Percentiles rank a stretch among this genome's conserved stretches.
Conservation (phyloP, 2,113 vertebrate genomes). For the Puffinus mauretanicus region DNA sequence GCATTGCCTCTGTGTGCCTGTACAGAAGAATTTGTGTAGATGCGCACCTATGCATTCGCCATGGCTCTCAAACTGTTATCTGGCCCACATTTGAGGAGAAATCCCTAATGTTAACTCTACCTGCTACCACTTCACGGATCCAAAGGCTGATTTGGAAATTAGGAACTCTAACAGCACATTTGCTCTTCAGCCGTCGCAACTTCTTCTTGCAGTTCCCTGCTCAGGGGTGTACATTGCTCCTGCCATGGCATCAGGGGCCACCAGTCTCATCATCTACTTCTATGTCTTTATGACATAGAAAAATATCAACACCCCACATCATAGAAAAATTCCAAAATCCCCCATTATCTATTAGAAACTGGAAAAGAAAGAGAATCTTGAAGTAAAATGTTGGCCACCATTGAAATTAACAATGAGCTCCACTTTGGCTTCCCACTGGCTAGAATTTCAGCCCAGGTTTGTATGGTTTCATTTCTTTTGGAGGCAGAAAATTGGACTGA, state of each 20-base stretch:
- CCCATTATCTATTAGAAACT: not conserved
- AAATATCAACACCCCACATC: not conserved
- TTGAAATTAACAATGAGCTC: not conserved
- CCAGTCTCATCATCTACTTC: not conserved
- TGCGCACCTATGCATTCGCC: not conserved
- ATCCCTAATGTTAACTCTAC: not conserved
- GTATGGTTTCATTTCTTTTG: not conserved
- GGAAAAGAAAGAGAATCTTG: not conserved
- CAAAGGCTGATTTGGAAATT: not conserved
- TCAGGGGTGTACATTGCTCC: fast-evolving
- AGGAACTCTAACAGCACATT: not conserved
- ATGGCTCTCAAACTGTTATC: not conserved
- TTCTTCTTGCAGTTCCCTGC: not conserved
- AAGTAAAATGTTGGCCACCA: not conserved
- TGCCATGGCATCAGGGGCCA: not conserved
- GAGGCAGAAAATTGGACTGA: not conserved
- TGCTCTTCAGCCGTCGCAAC: not conserved
- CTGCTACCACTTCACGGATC: not conserved
- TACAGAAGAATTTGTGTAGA: not conserved
- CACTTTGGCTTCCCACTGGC: not conserved
- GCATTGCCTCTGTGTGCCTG: not conserved
- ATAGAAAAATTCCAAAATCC: not conserved
- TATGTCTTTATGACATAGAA: not conserved
- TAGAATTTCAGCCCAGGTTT: not conserved
- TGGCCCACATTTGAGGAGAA: not conserved